Evolutionary conservation across 2,113 vertebrate species (phyloP), one percentile per base, ranked within the genome.

Genomic region (Crypturellus undulatus): DNA sequence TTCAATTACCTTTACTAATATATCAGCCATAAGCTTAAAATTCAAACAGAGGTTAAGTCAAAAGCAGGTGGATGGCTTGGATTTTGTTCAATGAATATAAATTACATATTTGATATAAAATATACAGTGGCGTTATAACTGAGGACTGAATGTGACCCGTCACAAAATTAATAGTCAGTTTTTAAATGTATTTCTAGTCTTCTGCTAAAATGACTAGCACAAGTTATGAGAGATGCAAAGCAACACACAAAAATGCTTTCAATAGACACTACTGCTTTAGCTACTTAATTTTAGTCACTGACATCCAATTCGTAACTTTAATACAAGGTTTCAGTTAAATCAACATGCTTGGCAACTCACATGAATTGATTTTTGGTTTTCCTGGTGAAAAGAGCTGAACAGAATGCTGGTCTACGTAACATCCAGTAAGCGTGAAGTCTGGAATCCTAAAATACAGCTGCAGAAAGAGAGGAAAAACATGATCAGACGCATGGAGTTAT

Each of bases 381-480:
- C 98, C 97, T 73, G 98, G 98, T 28, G 98, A 98, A 96, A 99
- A 99, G 86, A 99, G 98, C 96, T 99, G 99, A 90, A 99, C 93
- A 36, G 98, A 99, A 97, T 99, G 98, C 89, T 99, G 99, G 96
- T 99, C 99, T 24, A 98, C 98, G 1, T 98, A 98, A 97, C 99
- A 99, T 25, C 99, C 99, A 91, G 99, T 99, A 28, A 99, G 97
- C 1, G 99, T 99, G 51, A 98, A 98, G 96, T 99, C 99, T 91
- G 98, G 97, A 90, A 99, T 98, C 96, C 98, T 98, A 97, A 99
- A 99, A 96, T 98, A 98, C 95, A 99, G 96, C 99, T 99, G 86
- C 3, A 96, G 80, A 93, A 85, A 96, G 68, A 94, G 56, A 97
- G 54, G 47, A 54, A 76, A 82, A 87, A 85, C n/a, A 28, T 0